A percentile compares a stretch with the other conserved stretches of the same genome.
Conservation (phyloP, 2,113 vertebrate genomes). For the Columba janthina region DNA sequence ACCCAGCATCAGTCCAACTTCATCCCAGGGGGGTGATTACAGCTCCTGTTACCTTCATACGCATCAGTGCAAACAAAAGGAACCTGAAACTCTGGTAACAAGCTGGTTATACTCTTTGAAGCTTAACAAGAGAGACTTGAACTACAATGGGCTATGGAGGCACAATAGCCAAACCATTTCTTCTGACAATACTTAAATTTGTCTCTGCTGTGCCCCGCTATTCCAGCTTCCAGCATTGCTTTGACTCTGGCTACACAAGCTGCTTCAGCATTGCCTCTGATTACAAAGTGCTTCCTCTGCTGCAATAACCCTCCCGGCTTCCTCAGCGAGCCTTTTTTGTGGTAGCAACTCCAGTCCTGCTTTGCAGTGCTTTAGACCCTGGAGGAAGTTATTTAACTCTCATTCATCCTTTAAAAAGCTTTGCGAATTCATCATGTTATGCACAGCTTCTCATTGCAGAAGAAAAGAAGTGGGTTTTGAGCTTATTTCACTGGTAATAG, state of each 20-base stretch:
- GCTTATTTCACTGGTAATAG: constrained; percentile 5
- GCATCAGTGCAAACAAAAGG: background rate
- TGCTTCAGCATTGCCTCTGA: rapidly evolving
- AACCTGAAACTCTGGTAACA: background rate
- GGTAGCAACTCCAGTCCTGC: background rate
- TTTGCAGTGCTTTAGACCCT: background rate
- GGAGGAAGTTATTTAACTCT: constrained; percentile 11
- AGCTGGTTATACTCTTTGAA: background rate
- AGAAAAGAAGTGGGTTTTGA: background rate
- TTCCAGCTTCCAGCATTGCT: background rate
- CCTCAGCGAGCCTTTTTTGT: background rate
- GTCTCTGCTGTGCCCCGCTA: background rate
- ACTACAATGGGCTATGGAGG: background rate
- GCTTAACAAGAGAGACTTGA: background rate
- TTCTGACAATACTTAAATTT: background rate
- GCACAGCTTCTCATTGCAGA: background rate
- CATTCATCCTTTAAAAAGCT: background rate
- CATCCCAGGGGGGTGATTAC: background rate
- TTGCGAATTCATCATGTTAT: background rate
- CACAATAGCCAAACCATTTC: background rate
- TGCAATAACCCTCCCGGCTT: background rate
- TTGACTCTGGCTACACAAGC: background rate
- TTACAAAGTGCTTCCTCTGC: background rate
- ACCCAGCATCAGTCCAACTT: background rate
- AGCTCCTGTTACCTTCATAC: rapidly evolving